Percentiles rank a stretch among this genome's conserved stretches.
Conservation (phyloP, 1,140 invertebrate species). For the Aphelenchoides besseyi region DNA sequence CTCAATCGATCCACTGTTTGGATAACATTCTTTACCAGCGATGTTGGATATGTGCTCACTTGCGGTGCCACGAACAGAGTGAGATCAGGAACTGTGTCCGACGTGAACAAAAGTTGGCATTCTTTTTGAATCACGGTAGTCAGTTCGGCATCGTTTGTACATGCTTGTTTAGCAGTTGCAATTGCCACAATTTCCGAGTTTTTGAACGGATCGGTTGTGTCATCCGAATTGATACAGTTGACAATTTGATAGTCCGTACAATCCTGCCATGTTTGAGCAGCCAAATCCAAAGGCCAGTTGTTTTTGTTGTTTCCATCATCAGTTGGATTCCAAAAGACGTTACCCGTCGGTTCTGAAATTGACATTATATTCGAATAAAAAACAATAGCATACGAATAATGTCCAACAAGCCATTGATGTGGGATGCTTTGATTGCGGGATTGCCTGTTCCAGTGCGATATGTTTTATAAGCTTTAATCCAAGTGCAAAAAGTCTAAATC, state of each 20-base stretch:
- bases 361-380: no score
- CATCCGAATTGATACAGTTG: background rate
- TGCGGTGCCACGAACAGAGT: no score
- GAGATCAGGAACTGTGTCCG: background rate
- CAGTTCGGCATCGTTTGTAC: background rate
- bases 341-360: background rate
- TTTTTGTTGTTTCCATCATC: background rate
- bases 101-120: background rate
- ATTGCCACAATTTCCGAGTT: no score
- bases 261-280: background rate
- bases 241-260: slow-evolving; percentile 4
- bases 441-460: no score
- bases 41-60: no score
- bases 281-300: background rate
- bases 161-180: background rate
- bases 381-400: no score
- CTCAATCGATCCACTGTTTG: no score
- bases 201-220: background rate
- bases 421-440: no score
- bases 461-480: no score
- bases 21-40: no score
- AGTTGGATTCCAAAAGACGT: background rate
- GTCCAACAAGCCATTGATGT: no score
- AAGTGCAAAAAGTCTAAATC: no score
- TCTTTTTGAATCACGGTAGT: background rate